Conservation (phyloP, 2,797 vertebrate species). For the Odontamblyopus lacepedii region DNA sequence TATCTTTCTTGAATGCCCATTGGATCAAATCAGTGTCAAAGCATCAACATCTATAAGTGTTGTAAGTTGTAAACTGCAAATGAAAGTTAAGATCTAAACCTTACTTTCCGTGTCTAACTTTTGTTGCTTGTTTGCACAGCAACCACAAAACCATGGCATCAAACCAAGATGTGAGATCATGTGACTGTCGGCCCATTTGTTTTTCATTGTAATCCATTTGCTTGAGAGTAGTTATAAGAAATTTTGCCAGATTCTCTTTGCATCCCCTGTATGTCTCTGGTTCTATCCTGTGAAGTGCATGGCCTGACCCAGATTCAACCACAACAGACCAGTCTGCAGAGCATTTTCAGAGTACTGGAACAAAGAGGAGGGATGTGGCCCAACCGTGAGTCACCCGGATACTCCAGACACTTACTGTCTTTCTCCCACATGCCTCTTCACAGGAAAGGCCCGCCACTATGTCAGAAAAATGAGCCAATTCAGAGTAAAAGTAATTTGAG, state of each 20-base stretch:
- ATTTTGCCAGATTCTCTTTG: neutral
- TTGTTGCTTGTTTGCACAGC: neutral
- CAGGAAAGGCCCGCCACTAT: neutral
- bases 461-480: neutral
- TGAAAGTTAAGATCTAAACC: no score
- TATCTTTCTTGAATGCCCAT: neutral
- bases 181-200: neutral
- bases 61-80: no score
- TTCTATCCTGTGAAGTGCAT: neutral
- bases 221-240: neutral
- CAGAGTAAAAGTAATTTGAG: neutral
- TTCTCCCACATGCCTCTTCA: neutral
- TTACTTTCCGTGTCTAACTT: neutral
- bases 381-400: neutral
- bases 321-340: neutral
- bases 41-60: no score
- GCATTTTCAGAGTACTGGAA: neutral
- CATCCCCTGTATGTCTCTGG: neutral
- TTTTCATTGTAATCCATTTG: neutral
- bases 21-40: neutral
- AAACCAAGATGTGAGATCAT: neutral
- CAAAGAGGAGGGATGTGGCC: conserved; percentile 13
- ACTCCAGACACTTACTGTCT: neutral
- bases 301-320: conserved; percentile 18
- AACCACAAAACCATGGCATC: neutral